Conservation (phyloP, 2,797 vertebrate species). For the Trematomus bernacchii region DNA sequence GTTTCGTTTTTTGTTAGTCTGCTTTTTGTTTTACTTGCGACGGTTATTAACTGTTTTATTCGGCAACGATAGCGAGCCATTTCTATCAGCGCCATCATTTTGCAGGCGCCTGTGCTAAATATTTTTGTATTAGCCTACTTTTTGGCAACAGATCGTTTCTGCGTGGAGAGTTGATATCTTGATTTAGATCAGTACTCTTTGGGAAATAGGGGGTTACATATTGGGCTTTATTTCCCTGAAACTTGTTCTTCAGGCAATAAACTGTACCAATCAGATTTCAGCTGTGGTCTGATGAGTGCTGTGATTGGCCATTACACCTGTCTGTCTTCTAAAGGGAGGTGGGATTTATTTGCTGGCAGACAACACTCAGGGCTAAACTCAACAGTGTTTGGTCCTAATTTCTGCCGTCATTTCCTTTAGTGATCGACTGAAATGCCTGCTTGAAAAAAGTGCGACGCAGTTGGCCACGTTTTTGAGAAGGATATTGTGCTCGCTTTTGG, state of each 20-base stretch:
- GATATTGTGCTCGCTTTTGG: conserved; percentile 33
- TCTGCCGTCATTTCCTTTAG: conserved; percentile 74
- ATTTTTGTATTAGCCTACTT: too few relatives aligned
- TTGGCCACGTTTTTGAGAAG: conserved; percentile 65
- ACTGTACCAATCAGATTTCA: conserved; percentile 14
- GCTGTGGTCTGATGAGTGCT: accelerated
- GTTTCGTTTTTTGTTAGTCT: too few relatives aligned
- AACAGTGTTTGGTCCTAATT: accelerated
- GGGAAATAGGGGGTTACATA: accelerated
- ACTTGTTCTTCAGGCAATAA: neutral
- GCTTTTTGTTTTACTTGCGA: too few relatives aligned
- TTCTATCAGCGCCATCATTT: neutral
- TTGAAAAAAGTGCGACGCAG: neutral
- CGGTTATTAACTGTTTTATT: neutral
- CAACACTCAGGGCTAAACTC: neutral
- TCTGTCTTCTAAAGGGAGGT: neutral
- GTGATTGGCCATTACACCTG: conserved; percentile 3
- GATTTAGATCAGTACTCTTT: conserved; percentile 25
- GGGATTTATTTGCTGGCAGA: neutral
- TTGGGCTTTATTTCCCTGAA: accelerated
- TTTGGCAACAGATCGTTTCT: neutral
- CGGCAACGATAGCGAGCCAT: neutral
- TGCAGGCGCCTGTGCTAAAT: too few relatives aligned
- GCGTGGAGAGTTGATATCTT: accelerated
- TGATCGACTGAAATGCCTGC: conserved; percentile 40